Base-by-base conservation (phyloP, 1,140 invertebrate genomes). In the Caenorhabditis remanei region DNA sequence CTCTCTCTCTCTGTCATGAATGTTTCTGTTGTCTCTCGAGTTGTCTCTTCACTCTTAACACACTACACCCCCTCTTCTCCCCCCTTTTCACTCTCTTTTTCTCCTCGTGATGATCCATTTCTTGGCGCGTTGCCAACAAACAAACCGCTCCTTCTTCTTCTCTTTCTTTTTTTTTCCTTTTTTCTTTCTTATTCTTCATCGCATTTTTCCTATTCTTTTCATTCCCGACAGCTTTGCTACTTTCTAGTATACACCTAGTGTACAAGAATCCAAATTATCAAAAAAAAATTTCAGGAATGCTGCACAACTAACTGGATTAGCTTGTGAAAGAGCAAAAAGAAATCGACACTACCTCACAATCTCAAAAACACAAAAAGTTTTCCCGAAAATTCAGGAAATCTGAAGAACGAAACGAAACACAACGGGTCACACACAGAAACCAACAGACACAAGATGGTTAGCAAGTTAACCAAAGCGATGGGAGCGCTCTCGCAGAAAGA, bases 31-130 rank as follows among this genome's bases (percentile, higher is more conserved):
- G 19, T 58, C n/a, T 21, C 56, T 21, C 61, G 11, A 11, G 11
- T 24, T 21, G 11, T 79, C 40, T 79, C 46, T 14, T 32, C 67
- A 5, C 67, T 71, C 43, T 46, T 32, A n/a, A 9, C 67, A 48
- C n/a, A 79, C n/a, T 79, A 58, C 61, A 63, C 71, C 46, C 71
- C 71, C 53, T 46, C 53, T 79, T n/a, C 71, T 46, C 71, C 71
- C 53, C 53, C 53, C 46, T 53, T 43, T 50, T 79, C n/a, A 53
- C 40, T n/a, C 53, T 79, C 41, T 41, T 24, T 14, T 50, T 48
- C 40, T 79, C 71, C 71, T 79, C 71, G 71, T 79, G 71, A 79
- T 79, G 71, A 79, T 79, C 71, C 71, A 79, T 79, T 79, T 79
- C 71, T 79, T 79, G 71, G 71, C 71, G 71, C 71, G 71, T 50